Evolutionary conservation across 2,797 vertebrate genomes (phyloP).

Genomic region (Cynopterus sphinx): DNA sequence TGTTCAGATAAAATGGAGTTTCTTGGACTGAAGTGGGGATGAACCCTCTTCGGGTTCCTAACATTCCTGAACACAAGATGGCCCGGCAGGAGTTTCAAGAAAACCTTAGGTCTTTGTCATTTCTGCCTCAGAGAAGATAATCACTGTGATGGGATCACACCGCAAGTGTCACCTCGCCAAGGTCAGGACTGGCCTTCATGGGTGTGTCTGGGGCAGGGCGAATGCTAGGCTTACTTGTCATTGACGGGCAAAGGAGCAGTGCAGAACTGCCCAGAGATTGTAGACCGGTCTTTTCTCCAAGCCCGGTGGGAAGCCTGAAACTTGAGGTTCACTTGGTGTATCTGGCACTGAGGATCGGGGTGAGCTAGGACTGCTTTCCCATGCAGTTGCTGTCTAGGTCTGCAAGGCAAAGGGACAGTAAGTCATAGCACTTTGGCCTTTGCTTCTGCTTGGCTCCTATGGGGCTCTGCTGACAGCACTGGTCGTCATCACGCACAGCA

Average conservation of each 20-base stretch:
- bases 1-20: not conserved
- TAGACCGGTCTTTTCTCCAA: constrained; percentile 76
- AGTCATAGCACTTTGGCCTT: not conserved
- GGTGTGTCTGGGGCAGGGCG: not conserved
- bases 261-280: constrained; percentile 81
- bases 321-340: constrained; percentile 75
- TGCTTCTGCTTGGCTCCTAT: not conserved
- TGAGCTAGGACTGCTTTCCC: constrained; percentile 83
- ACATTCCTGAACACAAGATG: not conserved
- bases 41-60: not conserved
- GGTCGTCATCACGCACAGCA: not conserved
- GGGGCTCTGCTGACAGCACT: not conserved
- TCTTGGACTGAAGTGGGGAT: not conserved
- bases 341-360: constrained; percentile 75
- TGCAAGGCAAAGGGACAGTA: constrained; percentile 64
- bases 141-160: not conserved
- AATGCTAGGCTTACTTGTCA: constrained; percentile 76
- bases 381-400: constrained; percentile 73
- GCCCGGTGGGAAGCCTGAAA: constrained; percentile 67
- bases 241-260: constrained; percentile 77
- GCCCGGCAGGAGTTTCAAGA: not conserved
- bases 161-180: not conserved
- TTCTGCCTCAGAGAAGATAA: not conserved
- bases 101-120: not conserved
- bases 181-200: not conserved